Evolutionary conservation across 1,140 invertebrate species (phyloP).

Genomic region (Cepaea nemoralis): DNA sequence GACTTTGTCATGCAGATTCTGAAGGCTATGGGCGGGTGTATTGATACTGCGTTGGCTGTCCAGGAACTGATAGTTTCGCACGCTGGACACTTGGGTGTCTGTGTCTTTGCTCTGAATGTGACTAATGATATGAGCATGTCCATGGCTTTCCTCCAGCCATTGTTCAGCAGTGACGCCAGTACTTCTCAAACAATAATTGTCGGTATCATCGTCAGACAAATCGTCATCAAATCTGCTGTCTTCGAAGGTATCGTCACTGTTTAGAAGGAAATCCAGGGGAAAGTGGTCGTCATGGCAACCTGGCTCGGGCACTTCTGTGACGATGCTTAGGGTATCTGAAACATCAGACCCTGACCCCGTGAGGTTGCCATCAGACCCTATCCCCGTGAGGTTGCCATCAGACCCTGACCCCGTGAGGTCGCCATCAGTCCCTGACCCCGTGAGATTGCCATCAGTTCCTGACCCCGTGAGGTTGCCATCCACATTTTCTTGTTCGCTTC

Average conservation of each 20-base stretch:
- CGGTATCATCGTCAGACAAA: conserved; percentile 11
- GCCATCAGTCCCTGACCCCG: too few species aligned
- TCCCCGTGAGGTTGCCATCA: neutral
- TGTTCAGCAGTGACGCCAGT: neutral
- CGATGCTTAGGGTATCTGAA: conserved; percentile 10
- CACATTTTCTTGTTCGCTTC: neutral
- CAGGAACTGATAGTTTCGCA: too few species aligned
- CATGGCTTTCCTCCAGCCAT: neutral
- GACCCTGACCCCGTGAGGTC: too few species aligned
- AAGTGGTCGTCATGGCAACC: neutral
- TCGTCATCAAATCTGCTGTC: neutral
- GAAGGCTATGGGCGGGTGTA: too few species aligned
- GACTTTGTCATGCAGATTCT: too few species aligned
- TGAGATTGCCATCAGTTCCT: too few species aligned
- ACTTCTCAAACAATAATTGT: neutral
- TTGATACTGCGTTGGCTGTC: too few species aligned
- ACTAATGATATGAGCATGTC: neutral
- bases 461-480: too few species aligned
- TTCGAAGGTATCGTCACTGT: conserved; percentile 8
- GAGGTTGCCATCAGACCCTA: neutral
- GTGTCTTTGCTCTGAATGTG: too few species aligned
- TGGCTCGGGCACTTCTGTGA: conserved; percentile 16
- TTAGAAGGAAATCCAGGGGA: neutral
- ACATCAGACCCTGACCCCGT: neutral
- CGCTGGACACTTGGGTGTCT: too few species aligned